Evolutionary conservation across 2,113 vertebrate genomes (phyloP).

Genomic region (Coracopsis vasa): DNA sequence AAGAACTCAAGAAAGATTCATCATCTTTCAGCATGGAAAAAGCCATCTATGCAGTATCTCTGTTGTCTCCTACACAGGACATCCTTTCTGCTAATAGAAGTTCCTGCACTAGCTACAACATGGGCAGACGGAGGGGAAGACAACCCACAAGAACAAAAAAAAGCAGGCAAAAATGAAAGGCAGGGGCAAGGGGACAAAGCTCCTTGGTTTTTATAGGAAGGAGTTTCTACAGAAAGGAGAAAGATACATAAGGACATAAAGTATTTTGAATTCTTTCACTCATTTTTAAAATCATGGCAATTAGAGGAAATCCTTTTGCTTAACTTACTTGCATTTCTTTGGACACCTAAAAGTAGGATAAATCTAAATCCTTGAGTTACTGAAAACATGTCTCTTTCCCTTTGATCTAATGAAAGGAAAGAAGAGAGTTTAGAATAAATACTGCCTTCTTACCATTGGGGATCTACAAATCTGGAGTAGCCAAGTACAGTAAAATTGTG

Average conservation of each 20-base stretch:
- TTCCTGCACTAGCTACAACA: not conserved
- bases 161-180: not conserved
- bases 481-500: not conserved
- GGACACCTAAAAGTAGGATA: not conserved
- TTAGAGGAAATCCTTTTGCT: not conserved
- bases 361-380: not conserved
- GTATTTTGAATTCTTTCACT: not conserved
- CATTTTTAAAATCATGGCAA: not conserved
- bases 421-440: not conserved
- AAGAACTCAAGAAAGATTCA: not conserved
- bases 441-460: not conserved
- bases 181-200: not conserved
- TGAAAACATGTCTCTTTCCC: not conserved
- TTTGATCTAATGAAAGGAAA: not conserved
- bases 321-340: not conserved
- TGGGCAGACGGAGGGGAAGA: not conserved
- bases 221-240: not conserved
- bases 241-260: not conserved
- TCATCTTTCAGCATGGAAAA: not conserved
- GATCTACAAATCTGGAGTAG: not conserved
- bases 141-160: not conserved
- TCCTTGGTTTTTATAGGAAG: not conserved
- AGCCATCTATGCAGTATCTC: not conserved
- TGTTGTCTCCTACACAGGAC: not conserved
- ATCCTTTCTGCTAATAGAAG: not conserved